These are phyloP conservation scores for Cephus pygmeus DNA, from an alignment of 2,888 invertebrate genomes.

Conservation along the genomic window DNA sequence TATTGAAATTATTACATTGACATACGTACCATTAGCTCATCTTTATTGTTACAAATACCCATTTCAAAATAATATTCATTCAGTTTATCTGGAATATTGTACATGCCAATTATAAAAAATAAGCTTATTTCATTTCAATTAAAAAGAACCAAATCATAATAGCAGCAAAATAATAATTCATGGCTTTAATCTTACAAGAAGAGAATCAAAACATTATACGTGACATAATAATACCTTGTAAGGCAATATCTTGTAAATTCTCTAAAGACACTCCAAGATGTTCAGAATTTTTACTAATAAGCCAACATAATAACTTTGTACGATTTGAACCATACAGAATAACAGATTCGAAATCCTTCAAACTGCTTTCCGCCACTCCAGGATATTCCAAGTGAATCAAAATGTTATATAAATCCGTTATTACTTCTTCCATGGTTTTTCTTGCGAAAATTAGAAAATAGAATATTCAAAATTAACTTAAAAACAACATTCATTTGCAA, in stretches of 20 bases:
- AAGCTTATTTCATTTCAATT: not conserved
- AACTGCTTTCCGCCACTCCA: constrained; percentile 42
- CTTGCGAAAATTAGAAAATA: too few relatives aligned
- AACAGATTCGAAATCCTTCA: constrained; percentile 33
- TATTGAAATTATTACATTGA: not conserved
- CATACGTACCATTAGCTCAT: constrained; percentile 44
- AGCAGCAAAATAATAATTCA: too few relatives aligned
- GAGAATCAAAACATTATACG: too few relatives aligned
- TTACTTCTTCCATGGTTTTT: constrained; percentile 25
- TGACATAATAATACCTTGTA: constrained; percentile 34
- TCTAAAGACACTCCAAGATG: constrained; percentile 27
- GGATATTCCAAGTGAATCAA: constrained; percentile 48
- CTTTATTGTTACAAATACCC: constrained; percentile 42
- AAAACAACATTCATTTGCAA: too few relatives aligned
- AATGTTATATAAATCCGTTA: constrained; percentile 40
- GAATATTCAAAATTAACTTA: too few relatives aligned
- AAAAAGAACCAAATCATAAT: not conserved
- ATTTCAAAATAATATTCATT: constrained; percentile 45
- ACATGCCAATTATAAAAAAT: not conserved
- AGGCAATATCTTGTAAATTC: constrained; percentile 33
- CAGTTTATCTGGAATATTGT: constrained; percentile 37
- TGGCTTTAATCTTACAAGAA: too few relatives aligned
- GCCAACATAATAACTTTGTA: constrained; percentile 45
- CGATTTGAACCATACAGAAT: constrained; percentile 44
- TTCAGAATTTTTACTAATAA: constrained; percentile 35